Evolutionary conservation across 92 coral and sea anemone species (phyloP), one percentile per base, ranked within the genome.

Genomic region (Virgularia gustaviana): DNA sequence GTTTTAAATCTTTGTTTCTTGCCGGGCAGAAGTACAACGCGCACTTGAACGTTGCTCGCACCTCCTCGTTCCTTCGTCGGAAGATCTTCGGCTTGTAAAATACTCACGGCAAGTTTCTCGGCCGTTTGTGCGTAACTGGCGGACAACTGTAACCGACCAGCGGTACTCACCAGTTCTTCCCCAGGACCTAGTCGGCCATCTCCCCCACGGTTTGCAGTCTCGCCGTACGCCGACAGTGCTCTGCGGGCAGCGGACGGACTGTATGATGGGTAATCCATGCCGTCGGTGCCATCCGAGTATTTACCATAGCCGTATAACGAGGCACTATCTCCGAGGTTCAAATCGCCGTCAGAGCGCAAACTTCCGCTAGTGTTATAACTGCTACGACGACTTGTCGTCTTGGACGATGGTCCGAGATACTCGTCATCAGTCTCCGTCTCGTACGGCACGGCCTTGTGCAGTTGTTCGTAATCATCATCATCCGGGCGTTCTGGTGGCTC

Each of bases 41-140:
- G 96, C 12, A 89, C 90, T 73, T 89, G 96, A 20, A 94, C 99
- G 2, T 83, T 84, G n/a, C 88, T 79, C 4, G 99, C 90, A 15
- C 99, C 99, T 9, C 99, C 99, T 36, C 99, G 85, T 51, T 94
- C 96, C 36, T 94, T 94, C 41, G 96, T 89, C 15, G 99, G 99
- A 11, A 94, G 79, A 63, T 94, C 99, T 70, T 94, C 99, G 24
- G 99, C 99, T 19, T 90, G 90, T 37, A 94, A 66, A 18, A 94
- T 82, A 42, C 91, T 94, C 18, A 94, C 96, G 9, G 99, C 91
- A 18, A 94, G 78, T 57, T 94, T 94, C 72, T 94, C 90, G 12
- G 99, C 91, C 49, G 99, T 94, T 9, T 96, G 99, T 4, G 99
- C 99, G 81, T 94, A 94, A 52, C 99, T 90, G 52, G 99, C 96